Conservation (phyloP, 1,140 invertebrate species). For the Triops cancriformis region DNA sequence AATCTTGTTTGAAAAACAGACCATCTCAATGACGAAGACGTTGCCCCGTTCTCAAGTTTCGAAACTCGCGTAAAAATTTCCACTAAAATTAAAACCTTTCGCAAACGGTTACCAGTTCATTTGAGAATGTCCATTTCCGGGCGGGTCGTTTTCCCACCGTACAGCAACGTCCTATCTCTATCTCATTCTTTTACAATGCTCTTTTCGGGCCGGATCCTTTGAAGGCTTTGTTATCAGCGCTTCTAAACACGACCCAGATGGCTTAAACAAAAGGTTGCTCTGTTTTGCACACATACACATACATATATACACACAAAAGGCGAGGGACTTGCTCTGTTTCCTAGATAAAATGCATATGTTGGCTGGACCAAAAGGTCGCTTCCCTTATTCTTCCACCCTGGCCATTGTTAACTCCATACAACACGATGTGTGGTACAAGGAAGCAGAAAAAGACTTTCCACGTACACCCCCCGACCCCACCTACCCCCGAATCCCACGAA, state of each 20-base stretch:
- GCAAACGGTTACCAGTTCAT: too few species aligned
- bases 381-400: background rate
- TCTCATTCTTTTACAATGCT: background rate
- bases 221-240: background rate
- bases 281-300: background rate
- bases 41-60: too few species aligned
- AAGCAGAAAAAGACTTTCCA: background rate
- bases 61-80: too few species aligned
- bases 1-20: too few species aligned
- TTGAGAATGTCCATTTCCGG: background rate
- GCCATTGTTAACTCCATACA: background rate
- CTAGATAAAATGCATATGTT: constrained; percentile 14
- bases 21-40: too few species aligned
- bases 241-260: background rate
- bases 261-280: constrained; percentile 10
- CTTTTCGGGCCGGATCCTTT: background rate
- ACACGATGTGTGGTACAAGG: background rate
- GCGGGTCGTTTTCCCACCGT: background rate
- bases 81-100: too few species aligned
- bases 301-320: background rate
- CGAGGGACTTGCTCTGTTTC: background rate
- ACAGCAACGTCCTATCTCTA: background rate
- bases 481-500: background rate
- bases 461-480: too few species aligned
- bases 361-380: background rate